These are phyloP conservation scores for Rhagonycha fulva DNA, from an alignment of 2,888 invertebrate species.

Conservation along the genomic window DNA sequence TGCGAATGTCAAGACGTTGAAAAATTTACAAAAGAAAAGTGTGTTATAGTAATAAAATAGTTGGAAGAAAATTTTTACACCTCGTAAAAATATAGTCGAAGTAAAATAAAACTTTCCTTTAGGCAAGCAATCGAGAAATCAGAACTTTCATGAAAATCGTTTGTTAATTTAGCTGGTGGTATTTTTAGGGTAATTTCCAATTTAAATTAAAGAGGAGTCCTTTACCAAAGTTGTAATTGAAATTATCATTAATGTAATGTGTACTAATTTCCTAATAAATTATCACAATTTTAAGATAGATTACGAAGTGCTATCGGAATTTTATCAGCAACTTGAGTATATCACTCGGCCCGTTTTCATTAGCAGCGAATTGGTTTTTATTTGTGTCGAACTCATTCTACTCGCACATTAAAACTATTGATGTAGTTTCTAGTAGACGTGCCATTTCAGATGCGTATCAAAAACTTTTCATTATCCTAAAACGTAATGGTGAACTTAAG, in stretches of 20 bases:
- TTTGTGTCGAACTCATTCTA: background rate
- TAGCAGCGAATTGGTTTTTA: background rate
- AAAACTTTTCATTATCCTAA: background rate
- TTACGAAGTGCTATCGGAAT: too few relatives aligned
- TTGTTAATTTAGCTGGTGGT: background rate
- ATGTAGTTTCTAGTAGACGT: background rate
- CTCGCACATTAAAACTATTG: background rate
- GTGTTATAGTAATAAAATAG: background rate
- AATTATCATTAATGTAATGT: too few relatives aligned
- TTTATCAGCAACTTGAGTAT: background rate
- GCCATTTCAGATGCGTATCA: background rate
- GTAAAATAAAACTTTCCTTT: too few relatives aligned
- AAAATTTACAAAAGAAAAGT: background rate
- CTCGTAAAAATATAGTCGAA: too few relatives aligned
- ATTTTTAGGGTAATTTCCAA: too few relatives aligned
- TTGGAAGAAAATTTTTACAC: too few relatives aligned
- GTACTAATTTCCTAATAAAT: too few relatives aligned
- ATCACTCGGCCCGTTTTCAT: background rate
- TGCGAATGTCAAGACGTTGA: background rate
- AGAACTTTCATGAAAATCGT: too few relatives aligned
- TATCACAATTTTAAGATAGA: background rate
- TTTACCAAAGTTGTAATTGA: too few relatives aligned
- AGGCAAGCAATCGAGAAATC: too few relatives aligned
- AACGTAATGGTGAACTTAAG: background rate
- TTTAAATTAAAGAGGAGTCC: too few relatives aligned